Evolutionary conservation across 2,113 vertebrate species (phyloP), one percentile per base, ranked within the genome.

Genomic region (Synodontis membranacea): DNA sequence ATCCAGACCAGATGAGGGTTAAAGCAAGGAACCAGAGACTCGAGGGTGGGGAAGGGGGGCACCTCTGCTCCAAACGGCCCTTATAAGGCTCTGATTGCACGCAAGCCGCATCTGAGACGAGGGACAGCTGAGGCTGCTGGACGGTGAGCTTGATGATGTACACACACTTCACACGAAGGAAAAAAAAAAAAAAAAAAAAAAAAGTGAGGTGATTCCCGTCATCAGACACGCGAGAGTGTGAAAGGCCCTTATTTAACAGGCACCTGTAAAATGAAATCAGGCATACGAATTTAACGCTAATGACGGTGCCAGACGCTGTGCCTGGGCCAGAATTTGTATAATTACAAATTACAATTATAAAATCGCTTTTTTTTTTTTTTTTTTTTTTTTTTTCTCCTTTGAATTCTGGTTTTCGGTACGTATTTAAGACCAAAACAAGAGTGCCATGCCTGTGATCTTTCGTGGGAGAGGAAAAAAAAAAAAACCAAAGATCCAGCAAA

Each of bases 1-100:
- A 94, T 94, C 92, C 94, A 94, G 93, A 94, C 90, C 93, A 93
- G 93, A 91, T 83, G 90, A 89, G 89, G 91, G 91, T 92, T 91
- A 92, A 88, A 87, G 88, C 86, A 82, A 91, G 91, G 92, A 91
- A 89, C 60, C 87, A 83, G 90, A 88, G 86, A 89, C 90, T 88
- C 52, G 84, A 85, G 78, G 86, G 75, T 58, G 85, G 78, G n/a
- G 82, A 83, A 88, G 82, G 76, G 78, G 90, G 90, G 91, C 90
- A 90, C 90, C 85, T 89, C 90, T 90, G 89, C 86, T 88, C 89
- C 86, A 90, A 86, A 48, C 89, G 83, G 88, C 23, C 94, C 93
- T 91, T 94, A 94, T 94, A 95, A 92, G 94, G 94, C 56, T 80
- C 84, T 91, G 88, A 90, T 82, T 88, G 85, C 82, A 88, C 79